phyloP scores from a whole-genome alignment of 2,888 invertebrate species.

The Erynnis tages region DNA sequence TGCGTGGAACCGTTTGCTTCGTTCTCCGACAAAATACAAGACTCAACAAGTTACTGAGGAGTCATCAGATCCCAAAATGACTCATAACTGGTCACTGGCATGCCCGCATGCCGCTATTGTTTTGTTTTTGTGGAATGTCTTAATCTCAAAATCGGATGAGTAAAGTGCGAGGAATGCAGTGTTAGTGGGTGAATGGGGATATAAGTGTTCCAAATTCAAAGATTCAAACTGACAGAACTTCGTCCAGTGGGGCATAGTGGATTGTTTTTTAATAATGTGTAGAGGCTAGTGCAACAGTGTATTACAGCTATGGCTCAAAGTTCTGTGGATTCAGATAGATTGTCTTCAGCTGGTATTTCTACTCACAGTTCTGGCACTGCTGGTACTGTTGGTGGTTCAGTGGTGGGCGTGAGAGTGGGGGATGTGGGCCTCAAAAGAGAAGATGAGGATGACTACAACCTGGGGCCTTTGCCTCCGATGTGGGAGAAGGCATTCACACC shows the following conservation, averaged over 20 bases:
- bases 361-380: conserved; percentile 76
- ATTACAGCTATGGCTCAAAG: conserved; percentile 62
- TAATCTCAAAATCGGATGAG: conserved; percentile 54
- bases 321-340: conserved; percentile 73
- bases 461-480: conserved; percentile 95
- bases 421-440: conserved; percentile 69
- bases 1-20: conserved; percentile 48
- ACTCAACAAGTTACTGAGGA: conserved; percentile 45
- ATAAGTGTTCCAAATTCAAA: conserved; percentile 35
- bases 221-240: conserved; percentile 27
- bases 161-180: conserved; percentile 46
- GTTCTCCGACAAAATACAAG: conserved; percentile 47
- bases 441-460: conserved; percentile 87
- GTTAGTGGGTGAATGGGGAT: conserved; percentile 32
- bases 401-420: conserved; percentile 69
- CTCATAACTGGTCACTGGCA: conserved; percentile 65
- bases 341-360: conserved; percentile 74
- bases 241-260: conserved; percentile 28
- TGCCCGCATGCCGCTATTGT: conserved; percentile 56
- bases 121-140: conserved; percentile 70
- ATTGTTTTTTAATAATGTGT: conserved; percentile 23
- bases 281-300: conserved; percentile 11
- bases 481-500: conserved; percentile 99
- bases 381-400: conserved; percentile 72
- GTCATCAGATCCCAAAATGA: conserved; percentile 67